phyloP scores from a whole-genome alignment of 2,888 invertebrate species.

The Pardosa pseudoannulata region DNA sequence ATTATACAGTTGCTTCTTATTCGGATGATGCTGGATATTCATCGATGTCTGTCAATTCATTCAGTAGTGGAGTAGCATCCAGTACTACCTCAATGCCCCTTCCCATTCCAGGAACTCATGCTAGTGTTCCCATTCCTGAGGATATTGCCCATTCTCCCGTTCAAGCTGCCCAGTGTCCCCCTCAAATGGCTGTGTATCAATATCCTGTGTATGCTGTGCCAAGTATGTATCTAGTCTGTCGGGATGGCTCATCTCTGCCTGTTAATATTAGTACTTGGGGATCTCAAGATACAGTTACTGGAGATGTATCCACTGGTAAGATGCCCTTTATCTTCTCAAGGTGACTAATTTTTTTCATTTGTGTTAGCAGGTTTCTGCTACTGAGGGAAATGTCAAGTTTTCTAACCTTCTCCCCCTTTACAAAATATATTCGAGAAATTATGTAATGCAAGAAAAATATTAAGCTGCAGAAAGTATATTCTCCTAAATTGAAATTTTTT shows the following conservation, averaged over 20 bases:
- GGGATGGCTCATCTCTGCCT: slow-evolving; percentile 56
- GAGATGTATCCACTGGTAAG: slow-evolving; percentile 50
- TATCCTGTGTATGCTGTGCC: slow-evolving; percentile 62
- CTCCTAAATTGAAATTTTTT: too few relatives aligned
- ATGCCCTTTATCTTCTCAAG: neutral
- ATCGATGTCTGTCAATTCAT: neutral
- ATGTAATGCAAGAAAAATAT: too few relatives aligned
- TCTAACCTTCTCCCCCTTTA: too few relatives aligned
- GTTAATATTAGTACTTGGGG: slow-evolving; percentile 44
- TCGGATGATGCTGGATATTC: slow-evolving; percentile 32
- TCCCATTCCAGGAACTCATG: slow-evolving; percentile 31
- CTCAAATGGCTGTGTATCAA: slow-evolving; percentile 50
- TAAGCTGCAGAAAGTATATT: too few relatives aligned
- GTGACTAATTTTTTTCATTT: too few relatives aligned
- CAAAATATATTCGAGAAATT: too few relatives aligned
- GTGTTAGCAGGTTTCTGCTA: too few relatives aligned
- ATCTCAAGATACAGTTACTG: slow-evolving; percentile 31
- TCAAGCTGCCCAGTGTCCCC: slow-evolving; percentile 11
- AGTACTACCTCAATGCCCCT: slow-evolving; percentile 43
- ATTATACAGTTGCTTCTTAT: slow-evolving; percentile 24
- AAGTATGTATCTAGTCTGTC: slow-evolving; percentile 53
- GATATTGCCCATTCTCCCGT: slow-evolving; percentile 4
- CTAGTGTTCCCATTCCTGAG: slow-evolving; percentile 3
- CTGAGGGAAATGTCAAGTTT: too few relatives aligned
- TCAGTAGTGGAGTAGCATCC: slow-evolving; percentile 16